These are phyloP conservation scores for Temnothorax rugatulus DNA, from an alignment of 2,888 invertebrate species.

Conservation along the genomic window DNA sequence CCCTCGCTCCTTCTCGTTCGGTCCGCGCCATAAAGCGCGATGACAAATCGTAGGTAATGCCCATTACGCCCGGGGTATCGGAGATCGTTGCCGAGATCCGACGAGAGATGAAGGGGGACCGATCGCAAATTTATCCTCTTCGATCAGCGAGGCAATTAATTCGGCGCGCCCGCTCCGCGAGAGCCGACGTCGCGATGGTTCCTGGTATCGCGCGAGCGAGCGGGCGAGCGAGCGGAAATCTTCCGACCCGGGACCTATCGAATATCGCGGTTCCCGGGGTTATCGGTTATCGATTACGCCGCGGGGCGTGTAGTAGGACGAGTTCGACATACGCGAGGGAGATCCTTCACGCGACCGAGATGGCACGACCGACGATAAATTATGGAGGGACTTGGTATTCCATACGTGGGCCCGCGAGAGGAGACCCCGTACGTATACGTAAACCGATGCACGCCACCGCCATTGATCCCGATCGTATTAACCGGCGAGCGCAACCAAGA, in stretches of 20 bases:
- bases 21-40: constrained; percentile 21
- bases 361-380: constrained; percentile 71
- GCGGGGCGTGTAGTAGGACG: constrained; percentile 67
- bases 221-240: constrained; percentile 27
- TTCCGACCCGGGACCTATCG: constrained; percentile 46
- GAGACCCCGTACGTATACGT: constrained; percentile 59
- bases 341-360: constrained; percentile 65
- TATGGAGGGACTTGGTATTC: constrained; percentile 76
- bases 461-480: constrained; percentile 74
- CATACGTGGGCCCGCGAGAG: constrained; percentile 62
- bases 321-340: constrained; percentile 59
- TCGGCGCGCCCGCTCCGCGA: constrained; percentile 23
- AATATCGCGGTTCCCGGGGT: constrained; percentile 65
- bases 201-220: constrained; percentile 21
- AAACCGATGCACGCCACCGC: constrained; percentile 63
- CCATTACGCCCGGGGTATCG: constrained; percentile 32
- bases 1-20: background rate
- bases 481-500: constrained; percentile 31
- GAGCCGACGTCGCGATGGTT: constrained; percentile 27
- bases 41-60: constrained; percentile 37
- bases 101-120: background rate
- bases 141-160: constrained; percentile 43
- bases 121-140: constrained; percentile 41
- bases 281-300: constrained; percentile 77
- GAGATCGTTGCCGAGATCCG: constrained; percentile 14